Conservation (phyloP, 2,113 vertebrate species). For the Heterotis niloticus region DNA sequence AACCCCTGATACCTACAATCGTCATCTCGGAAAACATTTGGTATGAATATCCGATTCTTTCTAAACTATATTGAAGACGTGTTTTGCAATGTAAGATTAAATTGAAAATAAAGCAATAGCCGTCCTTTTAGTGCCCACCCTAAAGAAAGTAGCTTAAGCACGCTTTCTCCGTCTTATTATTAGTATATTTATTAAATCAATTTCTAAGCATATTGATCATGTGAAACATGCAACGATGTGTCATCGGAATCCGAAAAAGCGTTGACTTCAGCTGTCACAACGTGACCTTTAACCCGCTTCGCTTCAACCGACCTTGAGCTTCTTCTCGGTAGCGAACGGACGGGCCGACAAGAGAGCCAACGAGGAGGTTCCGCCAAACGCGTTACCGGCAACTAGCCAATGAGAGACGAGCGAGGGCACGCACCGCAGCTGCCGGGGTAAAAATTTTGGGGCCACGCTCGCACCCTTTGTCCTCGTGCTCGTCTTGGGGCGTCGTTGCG, state of each 20-base stretch:
- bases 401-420: slow-evolving; percentile 41
- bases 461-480: too few species aligned
- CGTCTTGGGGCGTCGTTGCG: too few species aligned
- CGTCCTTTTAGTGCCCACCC: too few species aligned
- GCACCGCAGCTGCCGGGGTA: slow-evolving; percentile 58
- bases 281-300: slow-evolving; percentile 40
- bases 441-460: slow-evolving; percentile 59
- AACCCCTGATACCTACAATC: too few species aligned
- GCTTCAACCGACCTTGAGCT: slow-evolving; percentile 17
- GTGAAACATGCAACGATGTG: background rate
- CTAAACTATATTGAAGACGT: background rate
- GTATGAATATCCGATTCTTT: too few species aligned
- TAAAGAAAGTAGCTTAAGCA: too few species aligned
- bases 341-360: slow-evolving; percentile 41
- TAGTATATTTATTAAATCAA: background rate
- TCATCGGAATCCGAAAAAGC: slow-evolving; percentile 12
- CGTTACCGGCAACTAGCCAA: slow-evolving; percentile 41
- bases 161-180: background rate
- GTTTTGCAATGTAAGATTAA: background rate
- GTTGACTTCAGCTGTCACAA: slow-evolving; percentile 28
- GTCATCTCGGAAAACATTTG: too few species aligned
- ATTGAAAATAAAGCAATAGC: background rate
- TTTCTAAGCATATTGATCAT: background rate
- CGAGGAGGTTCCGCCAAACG: slow-evolving; percentile 9
- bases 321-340: slow-evolving; percentile 34